These are phyloP conservation scores for Apistogramma diplotaenia DNA, from an alignment of 2,113 vertebrate genomes.

Conservation along the genomic window DNA sequence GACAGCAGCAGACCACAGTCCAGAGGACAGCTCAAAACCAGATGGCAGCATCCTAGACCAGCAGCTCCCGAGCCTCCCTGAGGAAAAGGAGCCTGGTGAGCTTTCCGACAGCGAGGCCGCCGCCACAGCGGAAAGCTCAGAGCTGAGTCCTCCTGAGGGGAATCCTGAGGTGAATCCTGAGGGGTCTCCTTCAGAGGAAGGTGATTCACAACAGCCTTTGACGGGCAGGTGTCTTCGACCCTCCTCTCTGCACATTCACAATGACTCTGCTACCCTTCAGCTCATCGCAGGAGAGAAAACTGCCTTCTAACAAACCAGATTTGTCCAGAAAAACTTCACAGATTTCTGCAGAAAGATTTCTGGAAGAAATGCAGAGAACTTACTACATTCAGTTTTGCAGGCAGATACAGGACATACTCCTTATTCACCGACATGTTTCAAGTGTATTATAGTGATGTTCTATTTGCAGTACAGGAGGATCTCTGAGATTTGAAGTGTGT, in stretches of 20 bases:
- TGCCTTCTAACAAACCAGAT: slow-evolving; percentile 63
- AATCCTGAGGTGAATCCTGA: no score
- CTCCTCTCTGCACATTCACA: slow-evolving; percentile 65
- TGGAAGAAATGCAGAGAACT: not conserved
- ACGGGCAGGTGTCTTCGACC: slow-evolving; percentile 39
- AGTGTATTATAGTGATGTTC: not conserved
- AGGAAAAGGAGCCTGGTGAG: slow-evolving; percentile 27
- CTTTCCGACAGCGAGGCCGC: slow-evolving; percentile 9
- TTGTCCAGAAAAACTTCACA: not conserved
- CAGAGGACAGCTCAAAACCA: slow-evolving; percentile 4
- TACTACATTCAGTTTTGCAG: not conserved
- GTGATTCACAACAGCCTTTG: slow-evolving; percentile 36
- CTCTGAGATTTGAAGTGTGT: no score
- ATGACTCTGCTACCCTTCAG: slow-evolving; percentile 64
- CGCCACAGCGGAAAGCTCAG: not conserved
- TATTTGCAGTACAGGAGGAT: not conserved
- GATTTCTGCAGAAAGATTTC: not conserved
- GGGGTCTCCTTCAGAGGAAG: not conserved
- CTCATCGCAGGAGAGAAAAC: slow-evolving; percentile 77
- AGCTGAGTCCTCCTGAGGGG: slow-evolving; percentile 24
- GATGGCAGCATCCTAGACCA: slow-evolving; percentile 35
- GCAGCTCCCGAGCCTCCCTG: slow-evolving; percentile 30
- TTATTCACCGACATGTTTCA: not conserved
- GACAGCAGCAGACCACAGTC: slow-evolving; percentile 29
- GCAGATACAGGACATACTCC: not conserved